Base-by-base conservation (phyloP, 2,797 vertebrate species). In the Enteromius trimaculatus region DNA sequence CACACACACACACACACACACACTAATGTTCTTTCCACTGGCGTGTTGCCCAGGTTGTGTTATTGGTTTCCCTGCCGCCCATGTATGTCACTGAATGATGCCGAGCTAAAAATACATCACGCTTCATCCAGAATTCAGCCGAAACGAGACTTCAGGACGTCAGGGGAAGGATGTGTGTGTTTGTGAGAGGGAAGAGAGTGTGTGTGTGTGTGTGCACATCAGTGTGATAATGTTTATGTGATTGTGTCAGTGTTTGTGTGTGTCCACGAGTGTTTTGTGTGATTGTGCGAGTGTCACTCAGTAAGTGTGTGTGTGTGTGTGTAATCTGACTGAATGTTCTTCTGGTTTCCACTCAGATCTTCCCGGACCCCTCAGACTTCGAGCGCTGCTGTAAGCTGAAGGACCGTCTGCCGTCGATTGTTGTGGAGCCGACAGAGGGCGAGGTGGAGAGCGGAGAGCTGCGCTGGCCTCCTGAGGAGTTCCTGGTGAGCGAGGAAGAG, bases 391-490 rank as follows among this genome's bases (percentile, higher is more conserved):
- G 98, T 89, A 99, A 99, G 87, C 96, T 99, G 89, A 99, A 99
- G 92, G 97, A 99, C 89, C 96, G 98, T 0, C 95, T 99, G 80
- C 98, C 98, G 0, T 99, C 98, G 65, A 99, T 99, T 0, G 98
- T 99, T 89, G 98, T 99, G 79, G 98, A 99, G 86, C 96, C 97
- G 0, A 99, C 97, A 0, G 98, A 98, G 82, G 97, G 97, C 0
- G 98, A 99, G 1, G 98, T 99, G 60, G 98, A 99, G 91, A 99
- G 98, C 0, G 98, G 98, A 0, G 98, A 99, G 93, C 95, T 99
- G 70, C 96, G 98, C 90, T 99, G 98, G 98, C 98, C 98, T 0
- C 98, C 98, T 0, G 97, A 99, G 80, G 98, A 99, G 89, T 98
- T 97, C 89, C 92, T 98, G 0, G 96, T 98, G 89, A 96, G 96